These are phyloP conservation scores for Bubo scandiacus DNA, from an alignment of 2,113 vertebrate genomes.

Conservation along the genomic window DNA sequence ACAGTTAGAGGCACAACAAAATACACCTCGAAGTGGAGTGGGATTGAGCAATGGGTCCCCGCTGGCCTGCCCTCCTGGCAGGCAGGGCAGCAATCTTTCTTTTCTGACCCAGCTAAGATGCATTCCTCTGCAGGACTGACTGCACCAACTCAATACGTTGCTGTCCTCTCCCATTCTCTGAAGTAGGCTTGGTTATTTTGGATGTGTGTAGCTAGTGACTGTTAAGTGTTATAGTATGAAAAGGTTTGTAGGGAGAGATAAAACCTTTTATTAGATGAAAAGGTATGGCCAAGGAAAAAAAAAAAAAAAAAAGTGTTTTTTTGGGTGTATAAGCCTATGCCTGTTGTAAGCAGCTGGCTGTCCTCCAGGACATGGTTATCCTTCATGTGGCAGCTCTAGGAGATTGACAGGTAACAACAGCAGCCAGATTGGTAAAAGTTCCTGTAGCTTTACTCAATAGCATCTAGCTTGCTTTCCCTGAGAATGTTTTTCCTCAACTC, in stretches of 20 bases:
- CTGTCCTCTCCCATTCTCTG: neutral
- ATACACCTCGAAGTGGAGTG: fast-evolving
- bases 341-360: neutral
- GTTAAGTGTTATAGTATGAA: neutral
- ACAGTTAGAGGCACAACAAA: neutral
- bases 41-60: neutral
- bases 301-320: neutral
- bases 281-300: neutral
- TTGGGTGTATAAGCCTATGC: neutral
- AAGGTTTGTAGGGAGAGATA: neutral
- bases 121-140: neutral
- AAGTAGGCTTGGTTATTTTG: neutral
- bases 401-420: neutral
- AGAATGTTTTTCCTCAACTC: neutral
- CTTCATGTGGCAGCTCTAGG: neutral
- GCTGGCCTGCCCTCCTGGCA: neutral
- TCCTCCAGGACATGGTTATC: neutral
- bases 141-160: fast-evolving
- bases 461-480: neutral
- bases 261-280: neutral
- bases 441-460: neutral
- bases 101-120: neutral
- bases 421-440: neutral
- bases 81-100: neutral
- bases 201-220: neutral